Evolutionary conservation across 1,140 invertebrate genomes (phyloP).

Genomic region (Fragariocoptes setiger): DNA sequence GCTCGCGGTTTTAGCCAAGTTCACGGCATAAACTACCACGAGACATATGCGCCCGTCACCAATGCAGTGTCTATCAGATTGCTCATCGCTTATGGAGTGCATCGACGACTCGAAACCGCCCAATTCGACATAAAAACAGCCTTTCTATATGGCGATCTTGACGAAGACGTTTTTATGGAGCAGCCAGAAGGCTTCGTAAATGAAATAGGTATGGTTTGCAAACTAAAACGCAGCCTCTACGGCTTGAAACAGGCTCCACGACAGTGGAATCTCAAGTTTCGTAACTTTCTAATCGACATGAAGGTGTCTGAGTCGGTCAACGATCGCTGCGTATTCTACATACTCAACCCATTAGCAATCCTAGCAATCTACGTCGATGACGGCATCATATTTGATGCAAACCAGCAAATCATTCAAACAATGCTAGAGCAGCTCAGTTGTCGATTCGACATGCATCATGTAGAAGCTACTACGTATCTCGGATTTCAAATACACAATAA

Average conservation of each 20-base stretch:
- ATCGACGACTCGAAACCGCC: too few relatives aligned
- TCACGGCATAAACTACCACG: slow-evolving; percentile 11
- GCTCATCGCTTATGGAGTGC: slow-evolving; percentile 6
- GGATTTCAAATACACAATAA: neutral
- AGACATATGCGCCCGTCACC: slow-evolving; percentile 12
- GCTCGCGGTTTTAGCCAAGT: too few relatives aligned
- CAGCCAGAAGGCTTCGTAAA: too few relatives aligned
- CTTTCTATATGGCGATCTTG: slow-evolving; percentile 2
- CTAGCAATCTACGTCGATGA: neutral
- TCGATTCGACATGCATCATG: neutral
- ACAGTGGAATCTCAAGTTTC: slow-evolving; percentile 16
- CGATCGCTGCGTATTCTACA: neutral
- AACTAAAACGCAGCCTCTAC: slow-evolving; percentile 16
- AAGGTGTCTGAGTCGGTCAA: slow-evolving; percentile 8
- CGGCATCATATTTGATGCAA: neutral
- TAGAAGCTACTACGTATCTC: neutral
- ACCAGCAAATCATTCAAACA: neutral
- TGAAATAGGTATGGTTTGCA: too few relatives aligned
- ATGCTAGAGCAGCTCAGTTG: neutral
- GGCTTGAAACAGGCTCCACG: slow-evolving; percentile 17
- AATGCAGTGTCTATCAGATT: slow-evolving; percentile 9
- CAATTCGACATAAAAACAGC: too few relatives aligned
- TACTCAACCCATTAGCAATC: neutral
- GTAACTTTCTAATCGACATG: slow-evolving; percentile 1
- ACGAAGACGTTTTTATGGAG: too few relatives aligned